These are phyloP conservation scores for Fukomys damarensis DNA, from an alignment of 2,113 vertebrate genomes.

Conservation along the genomic window DNA sequence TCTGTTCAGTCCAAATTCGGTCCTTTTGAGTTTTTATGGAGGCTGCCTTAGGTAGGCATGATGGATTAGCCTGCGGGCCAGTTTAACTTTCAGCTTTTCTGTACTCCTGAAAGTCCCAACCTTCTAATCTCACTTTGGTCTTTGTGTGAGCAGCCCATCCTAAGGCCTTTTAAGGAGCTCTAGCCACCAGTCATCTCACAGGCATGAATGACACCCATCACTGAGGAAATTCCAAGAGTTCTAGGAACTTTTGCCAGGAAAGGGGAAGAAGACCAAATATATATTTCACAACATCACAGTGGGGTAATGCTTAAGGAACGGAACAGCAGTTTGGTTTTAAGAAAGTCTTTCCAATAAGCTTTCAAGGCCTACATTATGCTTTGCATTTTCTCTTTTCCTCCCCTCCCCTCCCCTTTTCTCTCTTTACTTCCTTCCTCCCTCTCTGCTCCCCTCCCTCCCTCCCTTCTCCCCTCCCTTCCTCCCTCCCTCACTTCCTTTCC, in stretches of 20 bases:
- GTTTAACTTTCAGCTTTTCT: not conserved
- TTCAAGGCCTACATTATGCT: not conserved
- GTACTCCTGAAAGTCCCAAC: not conserved
- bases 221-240: not conserved
- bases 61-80: not conserved
- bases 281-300: not conserved
- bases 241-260: not conserved
- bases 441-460: too few species aligned
- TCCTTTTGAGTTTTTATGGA: not conserved
- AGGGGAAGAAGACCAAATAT: not conserved
- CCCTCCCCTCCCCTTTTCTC: accelerated
- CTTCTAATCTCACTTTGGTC: not conserved
- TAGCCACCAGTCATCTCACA: not conserved
- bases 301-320: not conserved
- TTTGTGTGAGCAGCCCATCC: not conserved
- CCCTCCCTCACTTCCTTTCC: too few species aligned
- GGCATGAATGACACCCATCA: not conserved
- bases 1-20: not conserved
- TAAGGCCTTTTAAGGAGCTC: not conserved
- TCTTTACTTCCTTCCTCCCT: not conserved
- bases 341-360: not conserved
- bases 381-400: not conserved
- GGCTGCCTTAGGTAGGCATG: not conserved
- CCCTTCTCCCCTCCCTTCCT: too few species aligned
- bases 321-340: not conserved